These are phyloP conservation scores for Venturia canescens DNA, from an alignment of 1,140 invertebrate genomes.

Conservation along the genomic window DNA sequence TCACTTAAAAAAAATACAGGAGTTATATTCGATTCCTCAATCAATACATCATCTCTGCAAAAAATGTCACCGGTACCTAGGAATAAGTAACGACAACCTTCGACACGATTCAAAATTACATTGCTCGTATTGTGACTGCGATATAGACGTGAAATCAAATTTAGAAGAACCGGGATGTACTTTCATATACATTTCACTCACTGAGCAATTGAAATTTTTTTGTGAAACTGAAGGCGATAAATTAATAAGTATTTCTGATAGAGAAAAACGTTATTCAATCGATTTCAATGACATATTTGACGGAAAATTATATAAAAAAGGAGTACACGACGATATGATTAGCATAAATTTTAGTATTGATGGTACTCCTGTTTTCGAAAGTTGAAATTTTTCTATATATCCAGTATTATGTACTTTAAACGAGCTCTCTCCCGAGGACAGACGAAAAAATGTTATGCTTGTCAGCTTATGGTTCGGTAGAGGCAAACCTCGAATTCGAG, in stretches of 20 bases:
- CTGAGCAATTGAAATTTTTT: no score
- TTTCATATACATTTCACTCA: no score
- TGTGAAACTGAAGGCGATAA: slow-evolving; percentile 28
- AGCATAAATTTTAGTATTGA: slow-evolving; percentile 45
- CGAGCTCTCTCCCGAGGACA: slow-evolving; percentile 18
- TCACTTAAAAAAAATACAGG: slow-evolving; percentile 46
- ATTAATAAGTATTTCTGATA: slow-evolving; percentile 32
- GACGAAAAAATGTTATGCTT: slow-evolving; percentile 18
- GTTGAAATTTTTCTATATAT: slow-evolving; percentile 35
- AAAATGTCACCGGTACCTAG: slow-evolving; percentile 36
- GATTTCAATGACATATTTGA: slow-evolving; percentile 57
- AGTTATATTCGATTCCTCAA: slow-evolving; percentile 24
- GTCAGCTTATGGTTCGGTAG: slow-evolving; percentile 33
- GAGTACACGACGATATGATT: slow-evolving; percentile 12
- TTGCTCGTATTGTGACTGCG: no score
- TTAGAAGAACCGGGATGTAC: no score
- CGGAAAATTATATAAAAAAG: slow-evolving; percentile 46
- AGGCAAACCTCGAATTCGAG: slow-evolving; percentile 43
- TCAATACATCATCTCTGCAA: slow-evolving; percentile 48
- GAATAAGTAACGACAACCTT: not conserved
- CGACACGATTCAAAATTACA: no score
- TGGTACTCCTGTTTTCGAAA: slow-evolving; percentile 45
- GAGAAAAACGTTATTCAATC: slow-evolving; percentile 21
- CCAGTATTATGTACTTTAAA: slow-evolving; percentile 43
- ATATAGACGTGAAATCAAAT: no score